A percentile compares a stretch with the other conserved stretches of the same genome.
Evolutionary conservation across 2,797 vertebrate genomes (phyloP).

Genomic region (Crenuchus spilurus): DNA sequence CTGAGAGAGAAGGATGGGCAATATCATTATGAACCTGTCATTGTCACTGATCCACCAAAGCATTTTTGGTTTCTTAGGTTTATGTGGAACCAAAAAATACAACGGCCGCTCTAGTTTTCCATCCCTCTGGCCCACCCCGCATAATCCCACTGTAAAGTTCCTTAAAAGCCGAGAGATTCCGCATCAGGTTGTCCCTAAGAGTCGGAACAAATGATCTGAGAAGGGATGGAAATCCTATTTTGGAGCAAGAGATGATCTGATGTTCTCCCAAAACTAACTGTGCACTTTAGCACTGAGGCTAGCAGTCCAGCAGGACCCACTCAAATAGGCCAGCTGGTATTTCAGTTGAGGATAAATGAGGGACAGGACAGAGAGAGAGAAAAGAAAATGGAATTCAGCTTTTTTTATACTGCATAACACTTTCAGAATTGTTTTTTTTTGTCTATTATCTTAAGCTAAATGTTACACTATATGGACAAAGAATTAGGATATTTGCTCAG

Average conservation of each 20-base stretch:
- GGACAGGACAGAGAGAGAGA: constrained; percentile 21
- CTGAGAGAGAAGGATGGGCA: not conserved
- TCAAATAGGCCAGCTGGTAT: constrained; percentile 61
- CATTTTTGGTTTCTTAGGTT: no score
- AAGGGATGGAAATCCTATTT: not conserved
- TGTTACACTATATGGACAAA: no score
- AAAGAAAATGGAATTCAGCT: constrained; percentile 1
- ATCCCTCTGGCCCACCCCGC: constrained; percentile 24
- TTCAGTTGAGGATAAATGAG: constrained; percentile 51
- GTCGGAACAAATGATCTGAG: constrained; percentile 54
- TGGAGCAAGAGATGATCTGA: constrained; percentile 62
- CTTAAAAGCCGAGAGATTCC: constrained; percentile 55
- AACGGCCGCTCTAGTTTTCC: constrained; percentile 13
- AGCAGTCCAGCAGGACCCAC: constrained; percentile 55
- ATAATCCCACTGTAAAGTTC: constrained; percentile 50
- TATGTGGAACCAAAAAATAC: not conserved
- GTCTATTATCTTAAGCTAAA: no score
- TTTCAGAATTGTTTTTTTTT: not conserved
- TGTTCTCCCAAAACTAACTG: constrained; percentile 68
- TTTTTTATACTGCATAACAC: not conserved
- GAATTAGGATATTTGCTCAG: no score
- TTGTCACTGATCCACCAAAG: not conserved
- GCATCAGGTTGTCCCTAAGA: constrained; percentile 58
- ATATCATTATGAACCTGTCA: not conserved
- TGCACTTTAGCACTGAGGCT: constrained; percentile 58